Evolutionary conservation across 2,797 vertebrate species (phyloP).

Genomic region (Neosilurus hyrtlii): DNA sequence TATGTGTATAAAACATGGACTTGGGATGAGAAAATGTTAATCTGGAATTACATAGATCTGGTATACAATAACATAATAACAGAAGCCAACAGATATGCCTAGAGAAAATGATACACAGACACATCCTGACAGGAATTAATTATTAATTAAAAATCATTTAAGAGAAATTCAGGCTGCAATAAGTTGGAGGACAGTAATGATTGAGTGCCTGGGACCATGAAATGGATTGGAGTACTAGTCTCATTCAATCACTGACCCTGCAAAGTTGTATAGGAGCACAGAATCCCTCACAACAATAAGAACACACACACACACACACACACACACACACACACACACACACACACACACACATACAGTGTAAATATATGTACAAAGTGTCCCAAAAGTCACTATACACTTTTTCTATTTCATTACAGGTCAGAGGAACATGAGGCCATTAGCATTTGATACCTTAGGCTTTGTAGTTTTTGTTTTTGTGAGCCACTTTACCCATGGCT

Average conservation of each 20-base stretch:
- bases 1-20: background rate
- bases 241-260: slow-evolving; percentile 47
- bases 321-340: too few relatives aligned
- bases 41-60: background rate
- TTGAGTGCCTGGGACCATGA: slow-evolving; percentile 36
- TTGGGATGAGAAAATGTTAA: background rate
- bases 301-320: too few relatives aligned
- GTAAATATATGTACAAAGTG: too few relatives aligned
- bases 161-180: background rate
- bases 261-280: background rate
- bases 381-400: too few relatives aligned
- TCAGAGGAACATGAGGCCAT: too few relatives aligned
- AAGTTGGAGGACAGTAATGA: slow-evolving; percentile 11
- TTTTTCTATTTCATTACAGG: too few relatives aligned
- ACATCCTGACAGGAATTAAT: slow-evolving; percentile 61
- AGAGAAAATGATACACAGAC: slow-evolving; percentile 58
- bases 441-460: too few relatives aligned
- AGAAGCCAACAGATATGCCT: slow-evolving; percentile 55
- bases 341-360: too few relatives aligned
- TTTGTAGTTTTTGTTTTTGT: too few relatives aligned
- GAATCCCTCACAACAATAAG: slow-evolving; percentile 10
- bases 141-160: slow-evolving; percentile 1
- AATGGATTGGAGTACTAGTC: slow-evolving; percentile 38
- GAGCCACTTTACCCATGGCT: too few relatives aligned
- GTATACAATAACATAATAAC: background rate